These are phyloP conservation scores for Heterotilapia buettikoferi DNA, from an alignment of 2,113 vertebrate species.

Conservation along the genomic window DNA sequence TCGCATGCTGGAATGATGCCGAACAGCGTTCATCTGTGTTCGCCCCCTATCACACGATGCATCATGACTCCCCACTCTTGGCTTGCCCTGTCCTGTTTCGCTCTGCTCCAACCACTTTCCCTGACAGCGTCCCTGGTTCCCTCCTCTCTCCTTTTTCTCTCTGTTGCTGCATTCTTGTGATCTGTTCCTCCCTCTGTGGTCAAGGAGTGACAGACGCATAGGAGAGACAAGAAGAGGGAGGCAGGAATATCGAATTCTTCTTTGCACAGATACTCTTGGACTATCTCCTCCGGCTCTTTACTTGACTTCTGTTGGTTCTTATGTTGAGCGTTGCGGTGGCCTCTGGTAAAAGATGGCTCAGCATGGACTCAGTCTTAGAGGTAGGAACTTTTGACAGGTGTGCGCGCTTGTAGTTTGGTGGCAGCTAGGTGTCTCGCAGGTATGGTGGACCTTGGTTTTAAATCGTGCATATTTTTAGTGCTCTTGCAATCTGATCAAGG, in stretches of 20 bases:
- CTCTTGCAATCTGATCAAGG: background rate
- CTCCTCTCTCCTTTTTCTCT: background rate
- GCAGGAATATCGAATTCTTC: conserved; percentile 23
- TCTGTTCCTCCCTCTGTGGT: conserved; percentile 39
- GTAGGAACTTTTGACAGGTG: conserved; percentile 55
- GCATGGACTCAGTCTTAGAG: conserved; percentile 56
- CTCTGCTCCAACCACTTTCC: conserved; percentile 18
- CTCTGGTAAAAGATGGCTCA: conserved; percentile 50
- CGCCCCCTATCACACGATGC: conserved; percentile 36
- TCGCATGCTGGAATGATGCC: conserved; percentile 36
- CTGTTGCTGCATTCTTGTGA: conserved; percentile 39
- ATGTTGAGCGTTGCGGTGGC: background rate
- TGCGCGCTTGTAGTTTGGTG: background rate
- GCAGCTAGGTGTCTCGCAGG: background rate
- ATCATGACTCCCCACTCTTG: conserved; percentile 22
- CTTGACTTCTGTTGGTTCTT: background rate
- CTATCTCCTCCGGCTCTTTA: background rate
- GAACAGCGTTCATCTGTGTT: conserved; percentile 51
- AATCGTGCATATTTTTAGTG: background rate
- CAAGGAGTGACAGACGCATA: conserved; percentile 36
- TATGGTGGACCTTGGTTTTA: background rate
- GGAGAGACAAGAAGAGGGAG: background rate
- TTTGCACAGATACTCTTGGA: background rate
- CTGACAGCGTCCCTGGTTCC: conserved; percentile 12
- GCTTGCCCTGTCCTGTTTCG: conserved; percentile 40